Percentiles rank a stretch among this genome's conserved stretches.
Conservation (phyloP, 2,888 invertebrate genomes). For the Protophormia terraenovae region DNA sequence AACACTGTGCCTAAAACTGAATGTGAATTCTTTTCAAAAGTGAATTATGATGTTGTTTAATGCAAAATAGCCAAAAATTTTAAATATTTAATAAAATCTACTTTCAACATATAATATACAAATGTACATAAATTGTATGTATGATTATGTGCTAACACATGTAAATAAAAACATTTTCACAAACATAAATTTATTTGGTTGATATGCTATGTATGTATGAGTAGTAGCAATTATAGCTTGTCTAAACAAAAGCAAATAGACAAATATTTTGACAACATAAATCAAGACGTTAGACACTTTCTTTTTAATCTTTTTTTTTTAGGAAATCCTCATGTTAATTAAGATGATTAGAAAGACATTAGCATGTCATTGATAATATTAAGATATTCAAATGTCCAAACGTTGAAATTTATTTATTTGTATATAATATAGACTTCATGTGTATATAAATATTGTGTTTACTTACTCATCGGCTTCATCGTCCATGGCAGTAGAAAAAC, state of each 20-base stretch:
- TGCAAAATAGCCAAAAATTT: neutral
- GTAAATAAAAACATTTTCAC: neutral
- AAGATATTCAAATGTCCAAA: neutral
- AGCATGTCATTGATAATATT: slow-evolving; percentile 5
- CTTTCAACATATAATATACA: neutral
- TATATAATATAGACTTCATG: neutral
- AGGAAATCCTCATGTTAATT: neutral
- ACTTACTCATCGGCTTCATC: slow-evolving; percentile 83
- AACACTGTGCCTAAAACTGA: neutral
- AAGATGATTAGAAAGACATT: slow-evolving; percentile 17
- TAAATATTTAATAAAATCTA: neutral
- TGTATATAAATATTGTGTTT: neutral
- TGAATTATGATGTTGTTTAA: slow-evolving; percentile 10
- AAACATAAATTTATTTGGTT: neutral
- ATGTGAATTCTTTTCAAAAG: neutral
- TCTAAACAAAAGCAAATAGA: neutral
- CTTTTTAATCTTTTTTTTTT: slow-evolving; percentile 15
- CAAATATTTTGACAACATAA: neutral
- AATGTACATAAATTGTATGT: neutral
- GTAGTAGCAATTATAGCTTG: too few relatives aligned
- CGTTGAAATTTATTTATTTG: neutral
- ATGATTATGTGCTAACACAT: neutral
- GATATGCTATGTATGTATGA: too few relatives aligned
- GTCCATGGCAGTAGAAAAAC: slow-evolving; percentile 88
- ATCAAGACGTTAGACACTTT: neutral